phyloP scores from a whole-genome alignment of 1,140 invertebrate species.

The Colletes gigas region DNA sequence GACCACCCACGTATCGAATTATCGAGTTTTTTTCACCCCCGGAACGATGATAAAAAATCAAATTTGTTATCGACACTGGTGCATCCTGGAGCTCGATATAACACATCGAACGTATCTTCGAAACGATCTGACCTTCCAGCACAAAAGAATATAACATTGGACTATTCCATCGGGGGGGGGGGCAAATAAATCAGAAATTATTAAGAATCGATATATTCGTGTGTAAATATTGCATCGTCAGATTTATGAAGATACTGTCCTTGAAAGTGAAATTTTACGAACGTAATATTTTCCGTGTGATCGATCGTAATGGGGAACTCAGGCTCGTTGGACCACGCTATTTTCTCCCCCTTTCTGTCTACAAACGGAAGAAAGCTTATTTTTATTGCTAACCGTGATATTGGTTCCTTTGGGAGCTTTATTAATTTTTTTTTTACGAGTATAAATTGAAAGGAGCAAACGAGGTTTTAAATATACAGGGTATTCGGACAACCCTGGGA shows the following conservation, averaged over 20 bases:
- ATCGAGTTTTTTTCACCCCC: slow-evolving; percentile 26
- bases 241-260: slow-evolving; percentile 2
- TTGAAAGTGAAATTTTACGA: slow-evolving; percentile 27
- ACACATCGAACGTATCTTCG: slow-evolving; percentile 11
- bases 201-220: neutral
- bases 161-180: too few relatives aligned
- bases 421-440: slow-evolving; percentile 65
- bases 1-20: slow-evolving; percentile 21
- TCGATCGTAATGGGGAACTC: slow-evolving; percentile 44
- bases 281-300: slow-evolving; percentile 39
- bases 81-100: neutral
- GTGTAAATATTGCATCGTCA: neutral
- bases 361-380: slow-evolving; percentile 3
- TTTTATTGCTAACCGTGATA: slow-evolving; percentile 59
- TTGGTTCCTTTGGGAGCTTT: slow-evolving; percentile 72
- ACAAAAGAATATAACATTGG: too few relatives aligned
- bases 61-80: slow-evolving; percentile 38
- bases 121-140: too few relatives aligned
- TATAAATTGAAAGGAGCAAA: too few relatives aligned
- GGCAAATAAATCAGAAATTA: neutral
- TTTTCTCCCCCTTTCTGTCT: slow-evolving; percentile 60
- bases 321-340: neutral
- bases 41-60: slow-evolving; percentile 12
- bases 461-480: too few relatives aligned
- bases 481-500: too few relatives aligned